Percentiles rank a stretch among this genome's conserved stretches.
These are phyloP conservation scores for Thysanoteuthis rhombus DNA, from an alignment of 2,888 invertebrate species.

Conservation along the genomic window DNA sequence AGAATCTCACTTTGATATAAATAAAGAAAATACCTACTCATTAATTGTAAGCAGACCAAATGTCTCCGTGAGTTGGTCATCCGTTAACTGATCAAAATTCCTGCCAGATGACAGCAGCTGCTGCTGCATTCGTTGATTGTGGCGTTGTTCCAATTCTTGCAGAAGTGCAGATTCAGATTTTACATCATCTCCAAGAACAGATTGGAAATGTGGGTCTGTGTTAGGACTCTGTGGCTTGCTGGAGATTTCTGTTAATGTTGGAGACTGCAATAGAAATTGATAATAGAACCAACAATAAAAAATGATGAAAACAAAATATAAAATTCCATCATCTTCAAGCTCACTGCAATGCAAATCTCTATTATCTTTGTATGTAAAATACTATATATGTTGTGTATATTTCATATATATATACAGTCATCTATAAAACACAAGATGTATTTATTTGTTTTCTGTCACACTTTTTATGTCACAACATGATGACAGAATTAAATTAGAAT, in stretches of 20 bases:
- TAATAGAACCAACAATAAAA: not conserved
- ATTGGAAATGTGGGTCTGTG: constrained; percentile 28
- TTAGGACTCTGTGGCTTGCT: constrained; percentile 23
- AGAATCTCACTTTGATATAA: too few relatives aligned
- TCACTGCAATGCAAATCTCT: too few relatives aligned
- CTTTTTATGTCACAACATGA: too few relatives aligned
- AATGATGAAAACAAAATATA: too few relatives aligned
- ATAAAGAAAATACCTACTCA: not conserved
- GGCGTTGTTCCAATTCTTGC: constrained; percentile 34
- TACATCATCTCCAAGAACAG: constrained; percentile 33
- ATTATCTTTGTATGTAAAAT: too few relatives aligned
- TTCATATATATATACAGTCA: too few relatives aligned
- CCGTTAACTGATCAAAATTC: not conserved
- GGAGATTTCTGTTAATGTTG: not conserved
- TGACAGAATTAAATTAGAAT: too few relatives aligned
- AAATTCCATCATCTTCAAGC: too few relatives aligned
- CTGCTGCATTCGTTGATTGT: constrained; percentile 34
- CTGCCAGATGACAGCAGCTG: not conserved
- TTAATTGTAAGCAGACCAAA: not conserved
- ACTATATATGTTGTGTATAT: too few relatives aligned
- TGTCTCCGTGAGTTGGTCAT: not conserved
- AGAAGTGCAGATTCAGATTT: constrained; percentile 31
- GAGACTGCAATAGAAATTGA: not conserved
- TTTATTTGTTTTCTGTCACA: too few relatives aligned
- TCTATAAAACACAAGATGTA: too few relatives aligned